These are phyloP conservation scores for Equus quagga DNA, from an alignment of 2,113 vertebrate species.

Conservation along the genomic window DNA sequence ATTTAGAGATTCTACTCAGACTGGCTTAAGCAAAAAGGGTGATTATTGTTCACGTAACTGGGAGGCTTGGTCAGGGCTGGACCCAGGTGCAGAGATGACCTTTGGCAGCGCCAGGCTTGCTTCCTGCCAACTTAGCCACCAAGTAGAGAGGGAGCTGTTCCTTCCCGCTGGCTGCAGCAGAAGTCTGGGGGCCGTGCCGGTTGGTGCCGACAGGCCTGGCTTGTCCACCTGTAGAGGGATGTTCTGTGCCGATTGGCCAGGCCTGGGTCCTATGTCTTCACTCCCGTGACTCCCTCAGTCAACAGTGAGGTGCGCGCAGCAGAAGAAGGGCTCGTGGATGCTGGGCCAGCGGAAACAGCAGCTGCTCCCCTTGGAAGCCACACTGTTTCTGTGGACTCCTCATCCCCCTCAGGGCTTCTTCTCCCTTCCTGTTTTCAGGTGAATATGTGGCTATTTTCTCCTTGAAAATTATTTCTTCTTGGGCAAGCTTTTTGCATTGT, in stretches of 20 bases:
- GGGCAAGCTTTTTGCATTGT: background rate
- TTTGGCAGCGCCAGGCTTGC: fast-evolving
- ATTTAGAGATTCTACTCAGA: background rate
- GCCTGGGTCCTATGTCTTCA: background rate
- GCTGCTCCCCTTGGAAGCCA: background rate
- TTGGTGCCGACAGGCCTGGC: background rate
- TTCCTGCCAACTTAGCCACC: background rate
- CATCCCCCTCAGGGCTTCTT: background rate
- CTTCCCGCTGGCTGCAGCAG: background rate
- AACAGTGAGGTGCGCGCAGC: background rate
- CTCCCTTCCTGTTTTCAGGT: background rate
- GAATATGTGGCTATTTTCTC: background rate
- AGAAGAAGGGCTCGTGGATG: background rate
- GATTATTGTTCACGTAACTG: background rate
- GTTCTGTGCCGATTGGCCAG: background rate
- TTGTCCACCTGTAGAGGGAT: background rate
- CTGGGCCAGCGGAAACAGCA: background rate
- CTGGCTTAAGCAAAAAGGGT: background rate
- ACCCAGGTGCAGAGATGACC: background rate
- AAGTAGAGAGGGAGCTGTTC: background rate
- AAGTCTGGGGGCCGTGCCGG: background rate
- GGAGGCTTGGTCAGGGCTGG: background rate
- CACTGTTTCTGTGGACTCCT: background rate
- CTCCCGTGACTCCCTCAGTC: background rate
- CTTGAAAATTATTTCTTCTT: background rate